A percentile compares a stretch with the other conserved stretches of the same genome.
phyloP scores from a whole-genome alignment of 2,888 invertebrate genomes.

The Drosophila acutilabella region DNA sequence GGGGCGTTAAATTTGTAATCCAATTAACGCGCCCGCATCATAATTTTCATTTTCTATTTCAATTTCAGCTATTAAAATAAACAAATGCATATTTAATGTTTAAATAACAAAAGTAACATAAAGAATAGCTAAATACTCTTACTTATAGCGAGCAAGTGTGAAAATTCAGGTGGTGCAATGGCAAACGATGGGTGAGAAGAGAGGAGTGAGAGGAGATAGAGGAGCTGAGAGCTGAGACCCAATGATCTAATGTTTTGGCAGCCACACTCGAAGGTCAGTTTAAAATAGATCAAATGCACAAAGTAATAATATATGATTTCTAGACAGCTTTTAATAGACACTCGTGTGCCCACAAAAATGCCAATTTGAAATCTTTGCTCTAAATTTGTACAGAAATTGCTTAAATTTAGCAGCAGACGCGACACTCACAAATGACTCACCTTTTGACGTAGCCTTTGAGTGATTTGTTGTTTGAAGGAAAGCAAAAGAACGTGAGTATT shows the following conservation, averaged over 20 bases:
- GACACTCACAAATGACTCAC: conserved; percentile 53
- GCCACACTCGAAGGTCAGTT: conserved; percentile 51
- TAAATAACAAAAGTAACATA: conserved; percentile 40
- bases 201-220: not conserved
- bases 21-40: conserved; percentile 74
- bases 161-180: conserved; percentile 35
- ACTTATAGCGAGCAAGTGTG: conserved; percentile 59
- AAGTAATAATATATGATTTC: conserved; percentile 9
- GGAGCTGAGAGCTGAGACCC: not conserved
- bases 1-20: conserved; percentile 74
- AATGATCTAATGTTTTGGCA: conserved; percentile 35
- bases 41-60: conserved; percentile 43
- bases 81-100: conserved; percentile 56
- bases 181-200: not conserved
- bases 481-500: conserved; percentile 44
- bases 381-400: conserved; percentile 41
- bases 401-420: conserved; percentile 48
- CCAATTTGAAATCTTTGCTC: conserved; percentile 35
- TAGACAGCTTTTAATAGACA: no score
- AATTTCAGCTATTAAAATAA: conserved; percentile 20
- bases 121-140: conserved; percentile 39
- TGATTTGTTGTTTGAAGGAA: conserved; percentile 69
- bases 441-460: conserved; percentile 57
- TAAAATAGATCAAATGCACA: conserved; percentile 45
- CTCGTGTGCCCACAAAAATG: conserved; percentile 28